These are phyloP conservation scores for Galleria mellonella DNA, from an alignment of 1,140 invertebrate genomes.

Conservation along the genomic window DNA sequence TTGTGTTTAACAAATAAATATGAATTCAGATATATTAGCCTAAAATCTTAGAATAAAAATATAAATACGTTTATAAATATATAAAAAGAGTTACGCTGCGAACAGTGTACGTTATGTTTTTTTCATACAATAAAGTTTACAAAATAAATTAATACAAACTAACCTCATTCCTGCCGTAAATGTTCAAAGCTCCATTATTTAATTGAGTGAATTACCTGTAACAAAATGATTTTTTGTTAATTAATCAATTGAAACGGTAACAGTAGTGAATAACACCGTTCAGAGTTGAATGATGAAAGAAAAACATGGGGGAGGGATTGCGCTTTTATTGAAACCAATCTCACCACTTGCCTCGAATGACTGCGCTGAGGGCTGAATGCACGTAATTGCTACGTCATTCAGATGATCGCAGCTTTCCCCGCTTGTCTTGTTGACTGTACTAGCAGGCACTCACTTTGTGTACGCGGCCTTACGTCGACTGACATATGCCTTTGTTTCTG, in stretches of 20 bases:
- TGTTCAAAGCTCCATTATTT: neutral
- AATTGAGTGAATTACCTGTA: constrained; percentile 23
- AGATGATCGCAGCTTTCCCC: constrained; percentile 60
- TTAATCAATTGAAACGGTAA: constrained; percentile 21
- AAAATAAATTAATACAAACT: neutral
- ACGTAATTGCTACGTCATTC: constrained; percentile 70
- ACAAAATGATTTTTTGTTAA: constrained; percentile 27
- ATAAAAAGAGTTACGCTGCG: too few relatives aligned
- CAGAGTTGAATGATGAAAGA: constrained; percentile 67
- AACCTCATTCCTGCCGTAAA: neutral
- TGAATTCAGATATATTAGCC: too few relatives aligned
- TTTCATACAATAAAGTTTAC: too few relatives aligned
- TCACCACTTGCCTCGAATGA: constrained; percentile 65
- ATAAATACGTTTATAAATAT: too few relatives aligned
- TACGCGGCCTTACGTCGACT: constrained; percentile 46
- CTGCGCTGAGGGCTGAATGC: constrained; percentile 59
- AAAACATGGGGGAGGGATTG: constrained; percentile 66
- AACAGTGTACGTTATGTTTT: too few relatives aligned
- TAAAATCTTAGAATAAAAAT: too few relatives aligned
- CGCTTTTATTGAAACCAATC: constrained; percentile 72
- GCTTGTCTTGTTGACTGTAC: constrained; percentile 68
- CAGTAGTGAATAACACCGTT: constrained; percentile 57
- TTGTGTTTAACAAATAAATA: too few relatives aligned
- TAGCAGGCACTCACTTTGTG: constrained; percentile 48
- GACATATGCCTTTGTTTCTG: constrained; percentile 60